Evolutionary conservation across 2,888 invertebrate species (phyloP), one percentile per base, ranked within the genome.

Genomic region (Notodonta dromedarius): DNA sequence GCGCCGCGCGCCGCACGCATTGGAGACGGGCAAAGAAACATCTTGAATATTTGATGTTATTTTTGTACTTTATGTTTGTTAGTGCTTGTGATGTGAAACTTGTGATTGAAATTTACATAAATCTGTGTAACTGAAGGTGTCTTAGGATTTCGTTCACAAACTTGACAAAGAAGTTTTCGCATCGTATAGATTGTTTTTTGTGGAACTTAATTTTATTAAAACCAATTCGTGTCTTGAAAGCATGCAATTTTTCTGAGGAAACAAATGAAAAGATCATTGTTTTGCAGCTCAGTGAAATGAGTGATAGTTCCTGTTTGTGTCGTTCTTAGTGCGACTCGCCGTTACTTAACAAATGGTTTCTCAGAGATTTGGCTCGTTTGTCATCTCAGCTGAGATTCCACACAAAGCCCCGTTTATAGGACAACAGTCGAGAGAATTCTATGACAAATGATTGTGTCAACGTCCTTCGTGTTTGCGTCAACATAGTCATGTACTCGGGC

Each of bases 311-410:
- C 52, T 32, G 52, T 32, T 52, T 12, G 51, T 24, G 52, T 12
- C 32, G 32, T 24, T 52, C 13, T 52, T 52, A 32, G 32, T 16
- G 32, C 52, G 52, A 52, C 52, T 52, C 52, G 32, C 52, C 52
- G 52, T 52, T 52, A 32, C 52, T 52, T 32, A 50, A 52, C 52
- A 52, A 52, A 52, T 52, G 52, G 52, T 52, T 52, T 32, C 52
- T 52, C 52, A 16, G 52, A 24, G 52, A 52, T 52, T 13, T 32
- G 9, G 52, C 52, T 52, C 52, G 52, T 52, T 52, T 52, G 13
- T 52, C 52, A 52, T 32, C 32, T 32, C 32, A 8, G 52, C 52
- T 32, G 52, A 52, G 52, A 52, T 24, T 52, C 32, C 52, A 50
- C 50, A 50, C 50, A 16, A n/a, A 16, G 50, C 50, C 11, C 12